These are phyloP conservation scores for Drosophila setosimentum DNA, from an alignment of 2,888 invertebrate species.

Conservation along the genomic window DNA sequence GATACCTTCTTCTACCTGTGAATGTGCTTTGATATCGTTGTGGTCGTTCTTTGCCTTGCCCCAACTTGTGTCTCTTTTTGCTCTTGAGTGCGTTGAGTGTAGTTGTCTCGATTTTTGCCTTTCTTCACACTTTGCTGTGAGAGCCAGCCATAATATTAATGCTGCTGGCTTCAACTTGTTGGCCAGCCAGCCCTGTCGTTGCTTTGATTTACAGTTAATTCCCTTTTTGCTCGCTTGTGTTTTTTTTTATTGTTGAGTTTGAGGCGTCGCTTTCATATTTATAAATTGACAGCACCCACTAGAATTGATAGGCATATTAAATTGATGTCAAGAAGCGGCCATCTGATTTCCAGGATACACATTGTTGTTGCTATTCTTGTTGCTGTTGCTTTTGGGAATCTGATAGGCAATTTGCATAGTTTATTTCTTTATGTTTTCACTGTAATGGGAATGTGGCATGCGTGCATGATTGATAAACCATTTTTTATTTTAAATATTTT, in stretches of 20 bases:
- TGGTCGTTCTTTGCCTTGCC: slow-evolving; percentile 16
- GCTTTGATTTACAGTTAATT: slow-evolving; percentile 45
- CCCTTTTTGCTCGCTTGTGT: neutral
- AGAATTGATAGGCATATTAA: slow-evolving; percentile 56
- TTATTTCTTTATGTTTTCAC: slow-evolving; percentile 5
- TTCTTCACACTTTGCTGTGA: slow-evolving; percentile 33
- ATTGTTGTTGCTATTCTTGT: neutral
- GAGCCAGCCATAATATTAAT: slow-evolving; percentile 25
- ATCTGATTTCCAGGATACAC: slow-evolving; percentile 23
- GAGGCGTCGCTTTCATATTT: slow-evolving; percentile 43
- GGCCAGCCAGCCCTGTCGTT: slow-evolving; percentile 25
- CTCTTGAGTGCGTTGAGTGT: slow-evolving; percentile 57
- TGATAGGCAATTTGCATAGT: slow-evolving; percentile 41
- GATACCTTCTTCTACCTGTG: slow-evolving; percentile 55
- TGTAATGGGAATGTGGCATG: slow-evolving; percentile 5
- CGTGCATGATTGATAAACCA: neutral
- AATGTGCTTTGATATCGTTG: slow-evolving; percentile 47
- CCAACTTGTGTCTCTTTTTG: slow-evolving; percentile 3
- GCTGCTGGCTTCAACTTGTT: slow-evolving; percentile 37
- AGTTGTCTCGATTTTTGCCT: slow-evolving; percentile 45
- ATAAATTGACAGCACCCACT: slow-evolving; percentile 39
- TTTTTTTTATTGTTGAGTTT: slow-evolving; percentile 15
- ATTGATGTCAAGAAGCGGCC: slow-evolving; percentile 49
- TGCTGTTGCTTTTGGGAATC: slow-evolving; percentile 23
- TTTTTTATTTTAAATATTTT: neutral